Conservation (phyloP, 2,888 invertebrate genomes). For the Agrochola lota region DNA sequence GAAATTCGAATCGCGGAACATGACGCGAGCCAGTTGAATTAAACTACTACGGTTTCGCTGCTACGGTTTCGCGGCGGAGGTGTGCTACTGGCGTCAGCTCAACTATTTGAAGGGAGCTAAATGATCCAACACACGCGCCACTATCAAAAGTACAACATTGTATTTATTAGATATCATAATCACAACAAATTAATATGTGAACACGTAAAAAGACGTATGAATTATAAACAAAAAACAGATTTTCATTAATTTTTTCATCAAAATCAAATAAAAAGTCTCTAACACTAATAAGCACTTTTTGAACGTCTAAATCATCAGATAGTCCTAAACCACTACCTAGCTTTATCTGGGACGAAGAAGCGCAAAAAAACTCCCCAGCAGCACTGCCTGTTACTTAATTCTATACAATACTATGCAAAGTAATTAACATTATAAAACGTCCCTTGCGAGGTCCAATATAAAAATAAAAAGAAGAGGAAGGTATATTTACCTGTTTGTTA, state of each 20-base stretch:
- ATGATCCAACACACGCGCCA: too few species aligned
- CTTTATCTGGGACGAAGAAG: neutral
- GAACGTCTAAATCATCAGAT: neutral
- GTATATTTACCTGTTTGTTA: neutral
- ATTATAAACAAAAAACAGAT: neutral
- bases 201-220: neutral
- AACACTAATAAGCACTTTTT: neutral
- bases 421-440: slow-evolving; percentile 2
- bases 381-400: neutral
- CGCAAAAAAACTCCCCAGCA: neutral
- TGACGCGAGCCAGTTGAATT: too few species aligned
- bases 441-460: neutral
- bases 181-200: neutral
- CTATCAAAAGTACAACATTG: neutral
- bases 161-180: neutral
- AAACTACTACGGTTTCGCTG: too few species aligned
- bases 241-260: neutral
- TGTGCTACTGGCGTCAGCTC: too few species aligned
- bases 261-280: neutral
- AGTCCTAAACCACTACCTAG: neutral
- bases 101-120: too few species aligned
- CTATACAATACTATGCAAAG: neutral
- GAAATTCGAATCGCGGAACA: too few species aligned
- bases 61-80: too few species aligned
- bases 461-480: neutral